Base-by-base conservation (phyloP, 2,113 vertebrate genomes). In the Sigmodon hispidus region DNA sequence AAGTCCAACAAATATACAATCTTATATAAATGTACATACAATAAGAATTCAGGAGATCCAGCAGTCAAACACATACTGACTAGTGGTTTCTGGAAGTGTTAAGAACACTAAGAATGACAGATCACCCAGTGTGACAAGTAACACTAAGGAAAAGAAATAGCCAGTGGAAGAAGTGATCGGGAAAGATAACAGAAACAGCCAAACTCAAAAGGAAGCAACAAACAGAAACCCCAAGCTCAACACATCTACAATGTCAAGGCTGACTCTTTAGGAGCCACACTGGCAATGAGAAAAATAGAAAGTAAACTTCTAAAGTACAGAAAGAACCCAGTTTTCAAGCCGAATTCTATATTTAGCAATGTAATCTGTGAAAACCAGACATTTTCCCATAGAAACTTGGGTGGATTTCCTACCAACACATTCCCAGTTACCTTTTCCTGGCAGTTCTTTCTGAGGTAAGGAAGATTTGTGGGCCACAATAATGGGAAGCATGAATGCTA, bases 401-500 rank as follows among this genome's bases (percentile, higher is more conserved):
- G 15, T 77, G 10, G 3, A 8, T 75, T 59, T 87, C 52, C 50
- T 80, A 52, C 3, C 52, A 85, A 55, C 9, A 73, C 45, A 79
- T 26, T 50, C 73, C 50, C 75, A 80, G 86, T 83, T 17, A 88
- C 90, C 36, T 70, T 92, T 67, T 36, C 72, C 0, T 11, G 69
- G 69, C 29, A 34, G 16, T 12, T 57, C 50, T 26, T 21, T 61
- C 52, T 72, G 13, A 26, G 16, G 6, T 86, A 43, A 63, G 34
- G 57, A 75, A 9, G 93, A 57, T 52, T 50, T 89, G 22, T 2
- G n/a, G 76, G 59, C 31, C 29, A 45, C 9, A 21, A 75, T 89
- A 91, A 81, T 17, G 21, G 45, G 91, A 96, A 83, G 50, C 29
- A 73, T 36, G 88, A 92, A 89, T 77, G 76, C 17, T 83, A 19